Evolutionary conservation across 1,140 invertebrate species (phyloP).

Genomic region (Ridgeia piscesae): DNA sequence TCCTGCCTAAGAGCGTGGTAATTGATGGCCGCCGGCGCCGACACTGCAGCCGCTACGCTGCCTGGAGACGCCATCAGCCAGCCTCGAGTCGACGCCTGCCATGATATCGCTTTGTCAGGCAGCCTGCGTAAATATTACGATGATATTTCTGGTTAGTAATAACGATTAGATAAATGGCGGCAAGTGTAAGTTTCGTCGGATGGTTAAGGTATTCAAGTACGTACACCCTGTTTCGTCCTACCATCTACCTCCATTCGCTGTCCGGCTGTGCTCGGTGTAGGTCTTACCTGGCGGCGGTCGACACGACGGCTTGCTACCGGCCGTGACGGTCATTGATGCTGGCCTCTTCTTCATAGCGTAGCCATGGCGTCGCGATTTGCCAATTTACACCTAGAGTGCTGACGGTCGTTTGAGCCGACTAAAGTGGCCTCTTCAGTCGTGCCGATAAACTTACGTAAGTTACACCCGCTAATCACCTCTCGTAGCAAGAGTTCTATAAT

Average conservation of each 20-base stretch:
- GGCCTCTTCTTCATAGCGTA: background rate
- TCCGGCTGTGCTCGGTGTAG: background rate
- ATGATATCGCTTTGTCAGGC: background rate
- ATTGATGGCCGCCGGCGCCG: background rate
- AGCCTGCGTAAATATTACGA: background rate
- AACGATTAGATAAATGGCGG: background rate
- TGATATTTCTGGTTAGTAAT: background rate
- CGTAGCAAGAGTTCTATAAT: background rate
- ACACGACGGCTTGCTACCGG: background rate
- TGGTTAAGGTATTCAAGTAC: background rate
- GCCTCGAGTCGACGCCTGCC: background rate
- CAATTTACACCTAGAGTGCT: background rate
- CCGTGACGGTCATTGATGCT: background rate
- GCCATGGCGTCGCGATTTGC: background rate
- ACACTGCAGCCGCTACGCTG: background rate
- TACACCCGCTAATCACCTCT: background rate
- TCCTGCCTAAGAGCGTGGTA: background rate
- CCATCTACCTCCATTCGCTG: background rate
- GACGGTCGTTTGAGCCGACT: background rate
- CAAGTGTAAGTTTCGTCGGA: background rate
- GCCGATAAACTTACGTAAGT: background rate
- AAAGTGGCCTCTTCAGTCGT: background rate
- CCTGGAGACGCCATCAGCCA: background rate
- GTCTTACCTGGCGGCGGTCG: background rate
- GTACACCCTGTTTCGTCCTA: background rate